A percentile compares a stretch with the other conserved stretches of the same genome.
Evolutionary conservation across 1,140 invertebrate genomes (phyloP).

Genomic region (Megalonaias nervosa): DNA sequence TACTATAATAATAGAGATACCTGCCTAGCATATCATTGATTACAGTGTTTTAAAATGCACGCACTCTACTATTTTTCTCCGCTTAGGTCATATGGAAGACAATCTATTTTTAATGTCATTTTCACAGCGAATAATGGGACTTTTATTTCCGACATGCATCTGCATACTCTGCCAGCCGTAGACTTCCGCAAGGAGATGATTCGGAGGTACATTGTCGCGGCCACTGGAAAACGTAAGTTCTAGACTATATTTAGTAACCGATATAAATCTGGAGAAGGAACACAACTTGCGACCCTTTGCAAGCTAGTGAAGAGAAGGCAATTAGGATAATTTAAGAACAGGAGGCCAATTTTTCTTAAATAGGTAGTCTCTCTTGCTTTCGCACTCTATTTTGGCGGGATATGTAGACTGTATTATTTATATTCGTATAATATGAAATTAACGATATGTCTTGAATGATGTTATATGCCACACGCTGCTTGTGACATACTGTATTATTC

Average conservation of each 20-base stretch:
- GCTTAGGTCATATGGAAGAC: background rate
- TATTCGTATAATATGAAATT: too few species aligned
- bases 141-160: conserved; percentile 23
- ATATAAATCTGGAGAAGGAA: too few species aligned
- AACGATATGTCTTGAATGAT: too few species aligned
- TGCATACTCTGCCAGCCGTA: conserved; percentile 7
- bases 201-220: conserved; percentile 19
- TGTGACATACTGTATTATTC: too few species aligned
- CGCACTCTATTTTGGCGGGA: too few species aligned
- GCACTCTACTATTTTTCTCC: background rate
- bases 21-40: background rate
- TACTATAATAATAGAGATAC: background rate
- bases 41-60: background rate
- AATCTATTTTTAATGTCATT: background rate
- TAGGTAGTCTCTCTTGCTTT: too few species aligned
- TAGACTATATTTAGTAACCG: background rate
- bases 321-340: too few species aligned
- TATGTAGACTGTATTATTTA: too few species aligned
- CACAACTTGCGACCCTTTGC: too few species aligned
- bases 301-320: too few species aligned
- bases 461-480: too few species aligned
- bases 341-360: too few species aligned
- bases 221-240: conserved; percentile 27
- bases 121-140: conserved; percentile 23
- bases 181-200: conserved; percentile 26